Conservation (phyloP, 2,888 invertebrate genomes). For the Hanleya hanleyi region DNA sequence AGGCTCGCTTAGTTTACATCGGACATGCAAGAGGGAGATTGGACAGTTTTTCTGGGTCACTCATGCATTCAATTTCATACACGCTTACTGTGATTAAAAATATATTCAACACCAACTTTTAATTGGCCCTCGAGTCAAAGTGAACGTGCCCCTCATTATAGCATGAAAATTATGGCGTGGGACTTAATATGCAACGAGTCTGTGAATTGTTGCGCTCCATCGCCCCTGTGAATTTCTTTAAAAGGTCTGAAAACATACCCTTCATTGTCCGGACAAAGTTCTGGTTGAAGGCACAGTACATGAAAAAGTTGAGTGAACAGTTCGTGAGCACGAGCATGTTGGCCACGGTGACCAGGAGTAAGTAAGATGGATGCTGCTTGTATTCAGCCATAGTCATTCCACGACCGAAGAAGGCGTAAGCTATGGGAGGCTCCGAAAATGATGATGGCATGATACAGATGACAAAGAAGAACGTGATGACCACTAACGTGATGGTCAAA, state of each 20-base stretch:
- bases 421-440: constrained; percentile 60
- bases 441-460: constrained; percentile 66
- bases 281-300: constrained; percentile 68
- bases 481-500: constrained; percentile 64
- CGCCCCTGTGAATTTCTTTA: no score
- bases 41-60: no score
- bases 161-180: no score
- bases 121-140: no score
- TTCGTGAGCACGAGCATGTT: constrained; percentile 65
- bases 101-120: no score
- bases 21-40: no score
- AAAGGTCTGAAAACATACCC: constrained; percentile 27
- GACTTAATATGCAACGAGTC: no score
- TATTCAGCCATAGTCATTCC: constrained; percentile 41
- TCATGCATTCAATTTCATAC: no score
- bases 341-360: constrained; percentile 47
- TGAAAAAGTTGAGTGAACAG: constrained; percentile 66
- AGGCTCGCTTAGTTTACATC: no score
- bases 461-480: constrained; percentile 64
- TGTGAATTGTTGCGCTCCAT: no score
- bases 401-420: constrained; percentile 55
- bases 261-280: constrained; percentile 56
- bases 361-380: constrained; percentile 46
- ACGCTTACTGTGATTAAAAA: no score
- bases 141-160: no score